Conservation (phyloP, 2,797 vertebrate species). For the Mormyrops attenuatus region DNA sequence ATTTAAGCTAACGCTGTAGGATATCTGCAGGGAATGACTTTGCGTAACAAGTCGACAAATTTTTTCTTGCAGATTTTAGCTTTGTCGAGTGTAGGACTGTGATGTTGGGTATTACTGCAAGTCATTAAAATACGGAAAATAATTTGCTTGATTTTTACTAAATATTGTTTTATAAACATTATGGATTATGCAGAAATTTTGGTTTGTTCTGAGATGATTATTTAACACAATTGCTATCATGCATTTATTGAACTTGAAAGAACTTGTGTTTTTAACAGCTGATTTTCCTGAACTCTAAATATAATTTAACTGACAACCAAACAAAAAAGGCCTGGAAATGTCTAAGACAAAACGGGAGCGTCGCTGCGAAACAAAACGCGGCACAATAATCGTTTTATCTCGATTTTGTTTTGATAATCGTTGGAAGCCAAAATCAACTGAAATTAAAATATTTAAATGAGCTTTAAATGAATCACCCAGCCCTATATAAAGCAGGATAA, state of each 20-base stretch:
- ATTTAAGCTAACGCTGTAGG: background rate
- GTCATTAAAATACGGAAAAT: background rate
- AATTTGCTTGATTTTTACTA: background rate
- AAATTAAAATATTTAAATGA: background rate
- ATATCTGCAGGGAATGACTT: background rate
- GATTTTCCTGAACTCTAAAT: background rate
- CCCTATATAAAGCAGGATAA: background rate
- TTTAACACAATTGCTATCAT: background rate
- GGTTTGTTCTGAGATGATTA: background rate
- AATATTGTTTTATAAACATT: background rate
- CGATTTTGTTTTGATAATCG: background rate
- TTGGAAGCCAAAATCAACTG: background rate
- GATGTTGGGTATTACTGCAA: background rate
- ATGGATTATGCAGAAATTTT: background rate
- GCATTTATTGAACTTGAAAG: background rate
- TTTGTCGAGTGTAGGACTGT: background rate
- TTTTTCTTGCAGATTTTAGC: background rate
- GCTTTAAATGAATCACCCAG: background rate
- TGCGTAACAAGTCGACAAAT: background rate
- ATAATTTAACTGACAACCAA: background rate
- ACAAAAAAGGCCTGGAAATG: background rate
- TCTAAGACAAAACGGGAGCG: background rate
- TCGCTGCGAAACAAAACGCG: background rate
- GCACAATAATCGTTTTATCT: background rate
- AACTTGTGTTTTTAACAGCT: background rate